phyloP scores from a whole-genome alignment of 1,140 invertebrate genomes.

The Drosophila azteca region DNA sequence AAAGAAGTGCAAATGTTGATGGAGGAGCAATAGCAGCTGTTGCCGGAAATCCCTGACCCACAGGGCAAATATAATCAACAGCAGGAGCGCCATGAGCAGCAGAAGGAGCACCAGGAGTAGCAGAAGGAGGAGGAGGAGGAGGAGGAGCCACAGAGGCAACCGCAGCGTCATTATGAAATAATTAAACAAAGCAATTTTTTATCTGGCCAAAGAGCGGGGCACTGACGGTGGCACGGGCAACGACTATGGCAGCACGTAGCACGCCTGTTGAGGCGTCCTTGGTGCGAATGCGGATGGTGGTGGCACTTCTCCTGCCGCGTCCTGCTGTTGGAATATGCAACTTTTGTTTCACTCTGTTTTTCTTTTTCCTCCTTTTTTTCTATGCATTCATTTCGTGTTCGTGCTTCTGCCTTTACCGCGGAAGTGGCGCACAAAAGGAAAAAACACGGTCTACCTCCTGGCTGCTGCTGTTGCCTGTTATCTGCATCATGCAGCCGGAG shows the following conservation, averaged over 20 bases:
- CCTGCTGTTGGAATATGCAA: constrained; percentile 14
- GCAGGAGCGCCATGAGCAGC: constrained; percentile 17
- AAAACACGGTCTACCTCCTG: constrained; percentile 25
- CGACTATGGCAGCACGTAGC: constrained; percentile 45
- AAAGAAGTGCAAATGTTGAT: constrained; percentile 60
- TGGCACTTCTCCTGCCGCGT: not conserved
- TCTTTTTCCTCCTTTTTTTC: constrained; percentile 42
- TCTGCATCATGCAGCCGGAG: constrained; percentile 64
- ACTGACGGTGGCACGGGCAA: not conserved
- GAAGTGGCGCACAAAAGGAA: constrained; percentile 64
- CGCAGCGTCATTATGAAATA: constrained; percentile 81
- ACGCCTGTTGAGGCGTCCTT: constrained; percentile 64
- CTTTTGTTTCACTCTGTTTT: constrained; percentile 45
- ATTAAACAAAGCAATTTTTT: constrained; percentile 81
- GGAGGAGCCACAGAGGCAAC: constrained; percentile 26
- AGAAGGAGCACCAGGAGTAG: not conserved
- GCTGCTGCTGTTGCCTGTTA: constrained; percentile 53
- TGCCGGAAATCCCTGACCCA: constrained; percentile 73
- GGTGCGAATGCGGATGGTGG: constrained; percentile 20
- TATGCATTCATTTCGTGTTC: constrained; percentile 70
- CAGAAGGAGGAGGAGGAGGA: not conserved
- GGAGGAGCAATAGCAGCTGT: constrained; percentile 48
- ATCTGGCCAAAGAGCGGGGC: constrained; percentile 42
- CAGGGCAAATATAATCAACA: constrained; percentile 78
- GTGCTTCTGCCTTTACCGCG: constrained; percentile 49